Evolutionary conservation across 1,140 invertebrate species (phyloP).

Genomic region (Heliothis virescens): DNA sequence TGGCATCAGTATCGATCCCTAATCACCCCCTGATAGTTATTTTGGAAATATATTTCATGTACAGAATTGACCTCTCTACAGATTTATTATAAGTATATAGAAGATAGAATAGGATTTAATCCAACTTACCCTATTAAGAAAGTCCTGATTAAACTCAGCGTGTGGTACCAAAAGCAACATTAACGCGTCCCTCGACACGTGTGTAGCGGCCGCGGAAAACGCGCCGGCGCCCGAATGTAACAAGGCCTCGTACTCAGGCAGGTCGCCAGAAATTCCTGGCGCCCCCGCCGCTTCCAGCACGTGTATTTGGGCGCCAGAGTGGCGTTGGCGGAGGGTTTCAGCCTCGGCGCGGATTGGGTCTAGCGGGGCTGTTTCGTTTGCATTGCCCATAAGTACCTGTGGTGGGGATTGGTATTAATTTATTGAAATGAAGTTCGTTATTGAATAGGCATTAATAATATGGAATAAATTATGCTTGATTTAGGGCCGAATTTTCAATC

Average conservation of each 20-base stretch:
- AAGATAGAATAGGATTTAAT: no score
- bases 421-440: no score
- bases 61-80: no score
- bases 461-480: no score
- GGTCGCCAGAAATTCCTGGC: conserved; percentile 86
- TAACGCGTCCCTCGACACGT: conserved; percentile 87
- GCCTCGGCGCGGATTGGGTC: conserved; percentile 35
- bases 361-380: conserved; percentile 32
- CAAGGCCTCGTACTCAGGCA: conserved; percentile 89
- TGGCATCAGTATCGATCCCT: no score
- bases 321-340: conserved; percentile 22
- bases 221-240: conserved; percentile 91
- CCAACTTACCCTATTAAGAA: conserved; percentile 92
- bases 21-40: no score
- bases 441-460: no score
- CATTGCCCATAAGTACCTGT: conserved; percentile 42
- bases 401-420: not conserved
- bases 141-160: conserved; percentile 91
- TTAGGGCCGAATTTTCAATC: no score
- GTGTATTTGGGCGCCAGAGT: conserved; percentile 47
- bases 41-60: no score
- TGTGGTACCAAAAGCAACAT: conserved; percentile 89
- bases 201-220: conserved; percentile 88
- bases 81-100: no score
- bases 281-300: conserved; percentile 46